Percentiles rank a stretch among this genome's conserved stretches.
Conservation (phyloP, 2,888 invertebrate species). For the Drosophila basisetae region DNA sequence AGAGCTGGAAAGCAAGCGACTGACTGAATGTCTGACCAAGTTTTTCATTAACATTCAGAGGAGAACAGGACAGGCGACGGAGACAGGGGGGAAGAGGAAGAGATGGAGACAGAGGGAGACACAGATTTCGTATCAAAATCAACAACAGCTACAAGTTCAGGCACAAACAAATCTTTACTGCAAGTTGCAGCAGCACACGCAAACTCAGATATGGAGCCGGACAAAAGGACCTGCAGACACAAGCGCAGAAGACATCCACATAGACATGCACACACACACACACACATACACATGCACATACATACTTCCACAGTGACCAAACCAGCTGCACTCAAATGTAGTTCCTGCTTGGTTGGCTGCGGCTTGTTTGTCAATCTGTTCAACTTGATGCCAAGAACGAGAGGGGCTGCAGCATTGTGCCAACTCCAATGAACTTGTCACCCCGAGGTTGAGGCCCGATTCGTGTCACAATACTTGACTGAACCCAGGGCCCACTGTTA, state of each 20-base stretch:
- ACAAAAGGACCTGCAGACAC: conserved; percentile 29
- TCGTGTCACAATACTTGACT: conserved; percentile 30
- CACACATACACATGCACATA: conserved; percentile 23
- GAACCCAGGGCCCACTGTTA: conserved; percentile 5
- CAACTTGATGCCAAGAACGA: conserved; percentile 65
- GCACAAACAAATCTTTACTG: conserved; percentile 56
- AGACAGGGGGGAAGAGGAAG: background rate
- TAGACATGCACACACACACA: conserved; percentile 19
- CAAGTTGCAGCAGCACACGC: conserved; percentile 59
- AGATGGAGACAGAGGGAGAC: background rate
- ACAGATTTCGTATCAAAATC: conserved; percentile 65
- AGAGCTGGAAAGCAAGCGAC: conserved; percentile 29
- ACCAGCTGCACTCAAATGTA: conserved; percentile 62
- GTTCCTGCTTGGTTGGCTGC: conserved; percentile 76
- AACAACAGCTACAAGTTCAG: conserved; percentile 70
- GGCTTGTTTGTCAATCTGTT: conserved; percentile 81
- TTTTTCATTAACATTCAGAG: conserved; percentile 55
- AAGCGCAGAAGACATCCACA: conserved; percentile 23
- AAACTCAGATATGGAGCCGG: conserved; percentile 36
- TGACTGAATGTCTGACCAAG: conserved; percentile 23
- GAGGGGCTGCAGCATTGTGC: conserved; percentile 61
- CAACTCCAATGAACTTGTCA: conserved; percentile 72
- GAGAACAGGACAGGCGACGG: background rate
- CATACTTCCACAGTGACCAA: conserved; percentile 24
- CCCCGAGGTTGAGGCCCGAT: conserved; percentile 35